Base-by-base conservation (phyloP, 2,113 vertebrate genomes). In the Gasterosteus nipponicus region DNA sequence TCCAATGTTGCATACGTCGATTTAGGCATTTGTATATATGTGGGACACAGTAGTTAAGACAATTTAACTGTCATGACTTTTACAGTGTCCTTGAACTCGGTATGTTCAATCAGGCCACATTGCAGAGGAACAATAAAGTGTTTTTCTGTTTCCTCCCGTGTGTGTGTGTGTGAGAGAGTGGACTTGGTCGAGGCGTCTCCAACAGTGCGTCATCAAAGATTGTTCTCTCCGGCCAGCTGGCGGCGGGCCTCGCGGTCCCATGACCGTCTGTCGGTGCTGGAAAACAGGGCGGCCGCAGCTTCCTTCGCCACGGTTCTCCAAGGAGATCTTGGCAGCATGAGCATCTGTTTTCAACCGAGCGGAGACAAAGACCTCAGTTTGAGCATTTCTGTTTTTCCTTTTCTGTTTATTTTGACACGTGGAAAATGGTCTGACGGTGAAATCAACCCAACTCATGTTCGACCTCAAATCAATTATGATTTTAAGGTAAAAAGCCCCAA, bases 201-300 rank as follows among this genome's bases (percentile, higher is more conserved):
- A 4, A 35, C 38, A 26, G 73, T 84, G 88, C 70, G 82, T 83
- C 80, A 86, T 83, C 74, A 90, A 86, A 85, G 83, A 59, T 33
- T 42, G 62, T 65, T 63, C 57, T 80, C 73, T 66, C 64, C 18
- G 46, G 72, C 85, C 89, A 91, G 89, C 85, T 91, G 91, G 87
- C 86, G 22, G 58, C 19, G 68, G 10, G 65, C 81, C 80, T 33
- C 61, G 18, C 33, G 54, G 85, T 84, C 91, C 69, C 82, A 87
- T 90, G 89, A 91, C 88, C 70, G 87, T 64, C 83, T 89, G 84
- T 75, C 41, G 69, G 71, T 64, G 69, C 63, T 31, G 72, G 69
- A 66, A 65, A 89, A 64, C 68, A 58, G 58, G 58, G 84, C 63
- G 70, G 60, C 61, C 61, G n/a, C 64, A 69, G 74, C 67, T 58